Base-by-base conservation (phyloP, 2,888 invertebrate genomes). In the Drosophila ezoana region DNA sequence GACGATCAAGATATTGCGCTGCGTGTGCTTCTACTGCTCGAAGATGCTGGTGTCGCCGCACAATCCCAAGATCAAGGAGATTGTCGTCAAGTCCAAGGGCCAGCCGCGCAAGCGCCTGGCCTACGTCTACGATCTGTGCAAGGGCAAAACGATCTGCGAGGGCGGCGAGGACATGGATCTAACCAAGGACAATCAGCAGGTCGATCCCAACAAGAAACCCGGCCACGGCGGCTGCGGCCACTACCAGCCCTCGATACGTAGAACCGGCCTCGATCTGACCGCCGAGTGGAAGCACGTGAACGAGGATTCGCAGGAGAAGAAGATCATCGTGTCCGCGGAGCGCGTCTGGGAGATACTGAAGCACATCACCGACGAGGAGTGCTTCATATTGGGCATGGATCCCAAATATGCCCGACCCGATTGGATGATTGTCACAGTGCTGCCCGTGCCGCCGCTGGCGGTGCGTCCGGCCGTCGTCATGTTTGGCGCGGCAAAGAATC, bases 211-310 rank as follows among this genome's bases (percentile, higher is more conserved):
- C 93, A 95, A 92, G 77, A 94, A 94, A 14, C 93, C 93, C 8
- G 94, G 94, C 0, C 98, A 99, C 91, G 98, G 99, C 56, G 99
- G 99, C 89, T 99, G 99, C 93, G 99, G 99, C 83, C 95, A 99
- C 80, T 99, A 98, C 90, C 99, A 99, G 91, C 99, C 99, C 0
- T 97, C 96, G 58, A 96, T 99, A 54, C 94, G 97, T 67, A 93
- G 98, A 63, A 94, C 95, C 38, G 99, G 99, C 0, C 93, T 99
- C 45, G 99, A 99, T 87, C 93, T 99, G 43, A 95, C 96, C 1
- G 99, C 99, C 0, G 99, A 99, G 93, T 99, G 99, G 99, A 99
- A 98, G 93, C 96, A 99, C 92, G 95, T 97, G 0, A 99, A 99
- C 93, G 99, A 99, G 93, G 99, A 99, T 90, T 97, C 98, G 6